These are phyloP conservation scores for Batillaria attramentaria DNA, from an alignment of 1,140 invertebrate genomes.

Conservation along the genomic window DNA sequence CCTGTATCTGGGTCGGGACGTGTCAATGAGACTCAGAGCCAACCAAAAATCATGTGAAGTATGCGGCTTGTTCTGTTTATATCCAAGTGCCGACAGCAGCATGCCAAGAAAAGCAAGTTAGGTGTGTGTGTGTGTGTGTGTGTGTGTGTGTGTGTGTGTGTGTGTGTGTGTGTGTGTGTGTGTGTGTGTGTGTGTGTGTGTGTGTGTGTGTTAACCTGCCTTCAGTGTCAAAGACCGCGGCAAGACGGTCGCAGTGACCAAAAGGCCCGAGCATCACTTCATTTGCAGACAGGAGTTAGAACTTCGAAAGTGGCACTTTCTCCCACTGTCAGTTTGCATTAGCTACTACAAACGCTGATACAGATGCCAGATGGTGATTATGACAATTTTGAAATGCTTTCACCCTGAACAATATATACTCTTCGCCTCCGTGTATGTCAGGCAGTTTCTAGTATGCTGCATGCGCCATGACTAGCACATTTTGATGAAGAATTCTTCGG, in stretches of 20 bases:
- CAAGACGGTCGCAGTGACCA: no score
- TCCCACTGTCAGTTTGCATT: not conserved
- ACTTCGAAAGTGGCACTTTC: not conserved
- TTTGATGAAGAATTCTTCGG: no score
- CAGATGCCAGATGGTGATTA: no score
- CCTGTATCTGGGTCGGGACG: not conserved
- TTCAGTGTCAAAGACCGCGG: no score
- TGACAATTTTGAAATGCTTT: no score
- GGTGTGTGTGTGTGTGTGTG: not conserved
- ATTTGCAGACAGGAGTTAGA: not conserved
- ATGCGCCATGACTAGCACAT: no score
- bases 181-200: not conserved
- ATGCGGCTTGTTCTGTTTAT: not conserved
- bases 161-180: constrained; percentile 1
- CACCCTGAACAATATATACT: no score
- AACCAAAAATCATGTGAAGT: not conserved
- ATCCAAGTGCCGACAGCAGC: not conserved
- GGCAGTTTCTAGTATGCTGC: no score
- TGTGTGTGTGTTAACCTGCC: not conserved
- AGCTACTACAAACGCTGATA: no score
- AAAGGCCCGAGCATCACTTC: not conserved
- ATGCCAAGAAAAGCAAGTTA: not conserved
- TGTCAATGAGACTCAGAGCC: not conserved
- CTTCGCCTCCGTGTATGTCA: no score
- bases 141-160: constrained; percentile 15